Evolutionary conservation across 2,113 vertebrate genomes (phyloP).

Genomic region (Caranx melampygus): DNA sequence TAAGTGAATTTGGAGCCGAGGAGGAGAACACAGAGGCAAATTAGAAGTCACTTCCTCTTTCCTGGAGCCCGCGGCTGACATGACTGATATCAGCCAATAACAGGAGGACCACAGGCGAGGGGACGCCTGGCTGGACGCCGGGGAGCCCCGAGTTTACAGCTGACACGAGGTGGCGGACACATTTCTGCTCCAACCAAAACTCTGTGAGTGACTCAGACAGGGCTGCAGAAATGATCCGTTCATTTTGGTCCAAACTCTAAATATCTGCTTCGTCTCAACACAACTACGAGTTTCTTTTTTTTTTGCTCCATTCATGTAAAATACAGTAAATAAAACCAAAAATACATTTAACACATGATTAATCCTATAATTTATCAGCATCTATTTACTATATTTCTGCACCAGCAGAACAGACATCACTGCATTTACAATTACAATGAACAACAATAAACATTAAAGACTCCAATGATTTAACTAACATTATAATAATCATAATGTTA

Average conservation of each 20-base stretch:
- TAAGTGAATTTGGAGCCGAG: constrained; percentile 66
- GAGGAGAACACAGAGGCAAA: constrained; percentile 72
- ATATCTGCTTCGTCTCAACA: no score
- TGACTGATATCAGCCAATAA: constrained; percentile 81
- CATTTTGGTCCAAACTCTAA: no score
- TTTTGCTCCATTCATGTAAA: no score
- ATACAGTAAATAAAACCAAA: neutral
- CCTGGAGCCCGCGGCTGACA: constrained; percentile 70
- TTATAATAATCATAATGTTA: no score
- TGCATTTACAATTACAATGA: no score
- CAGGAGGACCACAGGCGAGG: constrained; percentile 73
- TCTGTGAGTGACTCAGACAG: neutral
- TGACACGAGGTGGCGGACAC: neutral
- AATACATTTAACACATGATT: neutral
- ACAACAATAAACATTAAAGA: no score
- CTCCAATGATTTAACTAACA: no score
- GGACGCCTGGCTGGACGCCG: neutral
- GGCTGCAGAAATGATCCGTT: no score
- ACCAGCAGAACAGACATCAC: no score
- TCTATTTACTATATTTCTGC: neutral
- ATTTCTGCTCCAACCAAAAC: neutral
- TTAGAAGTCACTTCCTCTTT: constrained; percentile 83
- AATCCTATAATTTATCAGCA: neutral
- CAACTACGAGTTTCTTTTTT: no score
- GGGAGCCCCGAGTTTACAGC: constrained; percentile 24